A percentile compares a stretch with the other conserved stretches of the same genome.
These are phyloP conservation scores for Erethizon dorsatum DNA, from an alignment of 2,797 vertebrate species.

Conservation along the genomic window DNA sequence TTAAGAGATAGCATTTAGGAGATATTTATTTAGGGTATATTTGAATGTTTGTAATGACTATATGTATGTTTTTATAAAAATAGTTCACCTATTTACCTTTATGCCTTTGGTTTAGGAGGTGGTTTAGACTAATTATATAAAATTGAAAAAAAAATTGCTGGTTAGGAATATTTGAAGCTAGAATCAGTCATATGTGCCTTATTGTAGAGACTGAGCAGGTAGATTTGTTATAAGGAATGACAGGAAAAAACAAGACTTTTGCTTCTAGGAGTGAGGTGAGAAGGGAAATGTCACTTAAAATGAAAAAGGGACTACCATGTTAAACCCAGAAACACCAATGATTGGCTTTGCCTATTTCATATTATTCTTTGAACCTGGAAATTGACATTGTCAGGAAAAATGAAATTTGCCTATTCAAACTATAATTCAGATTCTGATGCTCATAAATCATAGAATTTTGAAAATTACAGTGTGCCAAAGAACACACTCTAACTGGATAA, in stretches of 20 bases:
- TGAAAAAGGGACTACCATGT: not conserved
- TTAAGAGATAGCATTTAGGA: not conserved
- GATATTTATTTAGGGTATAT: conserved; percentile 5
- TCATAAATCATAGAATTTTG: conserved; percentile 52
- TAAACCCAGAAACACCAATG: not conserved
- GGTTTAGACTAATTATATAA: not conserved
- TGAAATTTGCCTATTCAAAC: conserved; percentile 47
- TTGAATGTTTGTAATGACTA: conserved; percentile 33
- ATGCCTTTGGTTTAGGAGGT: conserved; percentile 20
- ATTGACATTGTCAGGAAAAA: conserved; percentile 29
- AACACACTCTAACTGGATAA: conserved; percentile 5
- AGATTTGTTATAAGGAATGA: not conserved
- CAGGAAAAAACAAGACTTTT: not conserved
- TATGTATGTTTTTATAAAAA: conserved; percentile 61
- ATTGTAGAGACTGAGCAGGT: not conserved
- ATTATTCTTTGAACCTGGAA: conserved; percentile 44
- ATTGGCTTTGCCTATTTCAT: not conserved
- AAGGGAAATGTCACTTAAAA: not conserved
- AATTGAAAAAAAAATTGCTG: not conserved
- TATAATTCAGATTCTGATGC: conserved; percentile 35
- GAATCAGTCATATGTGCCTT: not conserved
- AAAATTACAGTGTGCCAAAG: conserved; percentile 8
- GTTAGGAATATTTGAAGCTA: not conserved
- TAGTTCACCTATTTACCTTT: not conserved
- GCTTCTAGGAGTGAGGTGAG: not conserved